Base-by-base conservation (phyloP, 2,888 invertebrate genomes). In the Lottia gigantea region DNA sequence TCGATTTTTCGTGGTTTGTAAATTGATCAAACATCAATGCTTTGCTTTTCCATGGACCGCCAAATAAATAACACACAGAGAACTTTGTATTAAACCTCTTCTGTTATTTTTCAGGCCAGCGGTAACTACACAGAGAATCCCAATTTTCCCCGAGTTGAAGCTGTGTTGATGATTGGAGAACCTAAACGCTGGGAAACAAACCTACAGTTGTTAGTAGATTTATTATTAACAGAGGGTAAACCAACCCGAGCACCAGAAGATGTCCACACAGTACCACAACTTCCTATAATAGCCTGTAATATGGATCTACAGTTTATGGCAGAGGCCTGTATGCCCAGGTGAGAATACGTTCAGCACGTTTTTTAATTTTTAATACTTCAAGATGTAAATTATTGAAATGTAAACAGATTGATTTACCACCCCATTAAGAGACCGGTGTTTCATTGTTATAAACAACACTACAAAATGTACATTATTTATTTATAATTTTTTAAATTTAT, bases 221-320 rank as follows among this genome's bases (percentile, higher is more conserved):
- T 89, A 14, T 76, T 89, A 31, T 75, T 86, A 70, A 87, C 88
- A 0, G 83, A 87, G 67, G 89, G 89, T 14, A 81, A 84, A 68
- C 89, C 88, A n/a, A 80, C 76, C n/a, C 70, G 78, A 31, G 78
- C 83, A 47, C 79, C 82, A 8, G 74, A 76, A 15, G 83, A 82
- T 14, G 77, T 79, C 6, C 68, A 74, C 55, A 62, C 70, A 19
- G 72, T 82, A 70, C 74, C 76, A 15, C 87, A 88, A 72, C 75
- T 88, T 15, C 89, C 88, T 19, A 78, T 89, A 61, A 84, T 88
- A 46, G 89, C 88, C 45, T 88, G 88, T 78, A 89, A 88, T 76
- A 87, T 88, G 85, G 89, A 89, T 74, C 82, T 89, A 4, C 86
- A 86, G 65, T 89, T 89, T 77, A 88, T 87, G 87, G 87, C 86